phyloP scores from a whole-genome alignment of 2,888 invertebrate species.

The Hydropsyche betteni region DNA sequence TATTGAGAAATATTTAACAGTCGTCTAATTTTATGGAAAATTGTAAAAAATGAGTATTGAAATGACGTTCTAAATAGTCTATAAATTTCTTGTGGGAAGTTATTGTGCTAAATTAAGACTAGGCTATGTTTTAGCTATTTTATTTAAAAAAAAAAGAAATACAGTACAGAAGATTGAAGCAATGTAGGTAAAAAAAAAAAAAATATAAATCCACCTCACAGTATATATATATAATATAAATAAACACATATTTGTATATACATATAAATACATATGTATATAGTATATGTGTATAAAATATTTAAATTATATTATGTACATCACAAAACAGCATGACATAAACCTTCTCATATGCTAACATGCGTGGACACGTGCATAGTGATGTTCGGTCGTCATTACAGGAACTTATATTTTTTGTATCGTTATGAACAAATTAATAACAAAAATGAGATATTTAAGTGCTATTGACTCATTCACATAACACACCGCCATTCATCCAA shows the following conservation, averaged over 20 bases:
- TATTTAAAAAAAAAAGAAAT: conserved; percentile 17
- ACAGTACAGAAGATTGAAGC: conserved; percentile 23
- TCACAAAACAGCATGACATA: conserved; percentile 45
- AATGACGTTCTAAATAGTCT: neutral
- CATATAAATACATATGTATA: conserved; percentile 3
- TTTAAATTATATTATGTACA: conserved; percentile 46
- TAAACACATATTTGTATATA: neutral
- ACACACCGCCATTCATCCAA: conserved; percentile 64
- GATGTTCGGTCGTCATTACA: conserved; percentile 60
- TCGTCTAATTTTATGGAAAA: conserved; percentile 6
- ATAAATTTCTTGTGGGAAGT: conserved; percentile 24
- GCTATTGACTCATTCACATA: conserved; percentile 62
- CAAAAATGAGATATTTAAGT: conserved; percentile 68
- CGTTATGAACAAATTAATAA: conserved; percentile 65
- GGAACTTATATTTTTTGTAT: conserved; percentile 66
- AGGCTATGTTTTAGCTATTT: conserved; percentile 30
- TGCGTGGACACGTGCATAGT: neutral
- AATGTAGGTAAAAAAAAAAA: conserved; percentile 27
- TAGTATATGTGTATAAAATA: neutral
- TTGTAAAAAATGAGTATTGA: conserved; percentile 12
- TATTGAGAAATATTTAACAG: conserved; percentile 13
- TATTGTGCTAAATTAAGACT: conserved; percentile 32
- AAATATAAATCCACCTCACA: conserved; percentile 28
- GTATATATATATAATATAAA: conserved; percentile 9
- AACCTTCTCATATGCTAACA: conserved; percentile 25